These are phyloP conservation scores for Drosophila borealis DNA, from an alignment of 2,888 invertebrate genomes.

Conservation along the genomic window DNA sequence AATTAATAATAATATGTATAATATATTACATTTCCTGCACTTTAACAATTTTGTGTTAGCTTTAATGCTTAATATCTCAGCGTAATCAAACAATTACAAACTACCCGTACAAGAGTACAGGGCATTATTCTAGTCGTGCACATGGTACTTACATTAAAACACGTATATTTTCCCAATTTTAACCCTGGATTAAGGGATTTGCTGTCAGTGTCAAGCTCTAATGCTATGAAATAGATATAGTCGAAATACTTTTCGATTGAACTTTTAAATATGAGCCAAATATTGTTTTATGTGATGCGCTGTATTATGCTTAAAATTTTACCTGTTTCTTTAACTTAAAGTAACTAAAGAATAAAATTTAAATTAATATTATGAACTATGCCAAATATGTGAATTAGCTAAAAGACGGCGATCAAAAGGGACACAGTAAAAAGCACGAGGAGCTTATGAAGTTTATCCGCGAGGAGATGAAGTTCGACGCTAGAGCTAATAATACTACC, in stretches of 20 bases:
- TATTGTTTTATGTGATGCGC: background rate
- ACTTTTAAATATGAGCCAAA: conserved; percentile 8
- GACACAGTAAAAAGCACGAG: no score
- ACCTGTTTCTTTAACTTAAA: background rate
- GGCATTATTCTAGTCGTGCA: conserved; percentile 18
- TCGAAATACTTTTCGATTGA: conserved; percentile 35
- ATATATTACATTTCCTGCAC: no score
- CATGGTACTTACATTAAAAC: background rate
- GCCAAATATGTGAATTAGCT: no score
- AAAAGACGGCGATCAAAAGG: no score
- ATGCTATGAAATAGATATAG: conserved; percentile 25
- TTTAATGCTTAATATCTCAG: no score
- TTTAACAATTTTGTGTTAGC: no score
- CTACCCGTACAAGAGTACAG: conserved; percentile 1
- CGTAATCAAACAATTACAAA: background rate
- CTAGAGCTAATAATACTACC: no score
- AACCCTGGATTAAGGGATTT: conserved; percentile 38
- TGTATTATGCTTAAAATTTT: background rate
- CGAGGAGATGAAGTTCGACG: no score
- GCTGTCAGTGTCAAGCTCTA: conserved; percentile 49
- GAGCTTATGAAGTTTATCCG: no score
- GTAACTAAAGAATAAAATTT: background rate
- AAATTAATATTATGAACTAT: no score
- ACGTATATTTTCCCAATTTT: conserved; percentile 29
- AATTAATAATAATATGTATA: no score